Base-by-base conservation (phyloP, 2,888 invertebrate species). In the Tetranychus piercei region DNA sequence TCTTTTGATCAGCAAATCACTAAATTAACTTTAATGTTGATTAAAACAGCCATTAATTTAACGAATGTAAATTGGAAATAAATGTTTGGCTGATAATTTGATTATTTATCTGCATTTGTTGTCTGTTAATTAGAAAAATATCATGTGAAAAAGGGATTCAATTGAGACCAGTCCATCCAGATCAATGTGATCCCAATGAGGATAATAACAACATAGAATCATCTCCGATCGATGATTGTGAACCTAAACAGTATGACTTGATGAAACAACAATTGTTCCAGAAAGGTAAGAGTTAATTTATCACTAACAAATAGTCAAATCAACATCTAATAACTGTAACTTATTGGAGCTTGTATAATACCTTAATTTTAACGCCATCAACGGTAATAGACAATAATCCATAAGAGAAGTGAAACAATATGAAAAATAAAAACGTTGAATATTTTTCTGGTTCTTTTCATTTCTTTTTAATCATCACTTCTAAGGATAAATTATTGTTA, bases 201-300 rank as follows among this genome's bases (percentile, higher is more conserved):
- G 75, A 75, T 11, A 73, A 76, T 43, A 64, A 75, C 6, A 75
- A 74, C 20, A 22, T 44, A 22, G 55, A 45, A 22, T 44, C 44
- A 20, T 44, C 71, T 15, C 15, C 44, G 45, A 9, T 20, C 7
- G 67, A 76, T 22, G 73, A 75, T 44, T 79, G 79, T 74, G 74
- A 76, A 71, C 78, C 77, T 43, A 77, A 79, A 73, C 78, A 79
- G 72, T 79, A 79, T 71, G 78, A 79, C 73, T 76, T 77, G 44
- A 76, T 76, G 76, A 79, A 79, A 70, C 77, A 79, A 65, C 77
- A 79, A 71, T 65, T 79, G 11, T 66, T 79, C 65, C 76, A 77
- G 11, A 77, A 77, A 72, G 75, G 77, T 77, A 76, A 44, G 74
- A 34, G 55, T 55, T 55, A 55, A 55, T 55, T 55, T 5, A 55